phyloP scores from a whole-genome alignment of 2,113 vertebrate genomes.

The Thamnophis sirtalis region DNA sequence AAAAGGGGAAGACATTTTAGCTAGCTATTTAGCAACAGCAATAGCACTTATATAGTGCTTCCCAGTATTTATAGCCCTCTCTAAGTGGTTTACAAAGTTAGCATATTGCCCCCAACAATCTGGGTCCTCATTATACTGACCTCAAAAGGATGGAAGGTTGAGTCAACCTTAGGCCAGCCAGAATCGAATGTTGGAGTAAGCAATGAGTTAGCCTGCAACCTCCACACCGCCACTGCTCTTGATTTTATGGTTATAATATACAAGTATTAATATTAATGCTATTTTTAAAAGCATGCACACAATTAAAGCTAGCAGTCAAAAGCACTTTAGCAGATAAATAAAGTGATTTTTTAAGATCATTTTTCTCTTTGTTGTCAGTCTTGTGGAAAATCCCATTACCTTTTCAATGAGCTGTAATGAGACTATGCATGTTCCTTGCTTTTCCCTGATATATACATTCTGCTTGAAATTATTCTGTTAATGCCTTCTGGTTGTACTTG shows the following conservation, averaged over 20 bases:
- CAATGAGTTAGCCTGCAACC: too few species aligned
- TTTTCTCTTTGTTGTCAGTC: slow-evolving; percentile 73
- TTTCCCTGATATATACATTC: slow-evolving; percentile 48
- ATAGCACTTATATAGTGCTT: too few species aligned
- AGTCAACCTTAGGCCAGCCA: too few species aligned
- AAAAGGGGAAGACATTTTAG: slow-evolving; percentile 61
- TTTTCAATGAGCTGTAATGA: slow-evolving; percentile 67
- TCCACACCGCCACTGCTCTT: background rate
- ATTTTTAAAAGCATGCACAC: slow-evolving; percentile 68
- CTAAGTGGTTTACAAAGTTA: too few species aligned
- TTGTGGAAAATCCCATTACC: slow-evolving; percentile 64
- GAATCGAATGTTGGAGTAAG: too few species aligned
- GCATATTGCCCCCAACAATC: too few species aligned
- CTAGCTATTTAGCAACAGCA: slow-evolving; percentile 33
- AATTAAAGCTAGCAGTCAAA: slow-evolving; percentile 68
- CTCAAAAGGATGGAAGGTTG: too few species aligned
- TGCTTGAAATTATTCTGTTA: slow-evolving; percentile 49
- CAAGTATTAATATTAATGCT: slow-evolving; percentile 61
- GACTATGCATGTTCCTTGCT: slow-evolving; percentile 60
- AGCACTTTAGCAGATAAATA: slow-evolving; percentile 69
- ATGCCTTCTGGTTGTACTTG: slow-evolving; percentile 52
- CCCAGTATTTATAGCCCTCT: too few species aligned
- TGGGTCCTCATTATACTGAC: too few species aligned
- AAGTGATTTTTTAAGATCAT: slow-evolving; percentile 70
- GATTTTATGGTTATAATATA: slow-evolving; percentile 56